Conservation (phyloP, 2,113 vertebrate species). For the Beaufortia kweichowensis region DNA sequence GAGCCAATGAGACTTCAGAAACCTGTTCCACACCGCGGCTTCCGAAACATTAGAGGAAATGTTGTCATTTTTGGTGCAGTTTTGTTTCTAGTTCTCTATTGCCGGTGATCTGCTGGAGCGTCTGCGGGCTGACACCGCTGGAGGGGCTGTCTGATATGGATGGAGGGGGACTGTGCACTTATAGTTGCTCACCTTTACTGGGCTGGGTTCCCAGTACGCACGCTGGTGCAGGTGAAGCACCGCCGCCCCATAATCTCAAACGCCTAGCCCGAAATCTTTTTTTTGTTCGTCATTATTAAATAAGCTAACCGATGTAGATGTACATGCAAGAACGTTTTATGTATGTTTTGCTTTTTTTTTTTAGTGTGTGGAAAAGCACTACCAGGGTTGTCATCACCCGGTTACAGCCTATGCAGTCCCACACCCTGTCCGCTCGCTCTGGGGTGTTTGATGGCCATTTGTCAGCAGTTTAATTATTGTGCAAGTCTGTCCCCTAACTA, state of each 20-base stretch:
- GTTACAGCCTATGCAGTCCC: slow-evolving; percentile 40
- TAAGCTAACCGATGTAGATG: slow-evolving; percentile 65
- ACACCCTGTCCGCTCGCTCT: slow-evolving; percentile 1
- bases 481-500: background rate
- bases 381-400: slow-evolving; percentile 6
- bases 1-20: slow-evolving; percentile 61
- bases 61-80: slow-evolving; percentile 22
- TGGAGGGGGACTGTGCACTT: slow-evolving; percentile 42
- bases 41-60: slow-evolving; percentile 54
- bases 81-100: slow-evolving; percentile 29
- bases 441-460: background rate
- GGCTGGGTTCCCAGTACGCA: slow-evolving; percentile 75
- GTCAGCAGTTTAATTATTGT: background rate
- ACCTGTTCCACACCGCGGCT: slow-evolving; percentile 46
- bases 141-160: slow-evolving; percentile 11
- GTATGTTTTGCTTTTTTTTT: background rate
- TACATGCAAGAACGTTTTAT: slow-evolving; percentile 35
- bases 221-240: slow-evolving; percentile 49
- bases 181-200: slow-evolving; percentile 55
- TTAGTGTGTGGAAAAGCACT: background rate
- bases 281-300: slow-evolving; percentile 42
- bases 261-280: slow-evolving; percentile 44
- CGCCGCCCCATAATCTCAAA: slow-evolving; percentile 24
- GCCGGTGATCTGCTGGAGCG: slow-evolving; percentile 40
- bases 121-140: slow-evolving; percentile 38